Evolutionary conservation across 2,888 invertebrate species (phyloP), one percentile per base, ranked within the genome.

Genomic region (Adelognathus sp.): DNA sequence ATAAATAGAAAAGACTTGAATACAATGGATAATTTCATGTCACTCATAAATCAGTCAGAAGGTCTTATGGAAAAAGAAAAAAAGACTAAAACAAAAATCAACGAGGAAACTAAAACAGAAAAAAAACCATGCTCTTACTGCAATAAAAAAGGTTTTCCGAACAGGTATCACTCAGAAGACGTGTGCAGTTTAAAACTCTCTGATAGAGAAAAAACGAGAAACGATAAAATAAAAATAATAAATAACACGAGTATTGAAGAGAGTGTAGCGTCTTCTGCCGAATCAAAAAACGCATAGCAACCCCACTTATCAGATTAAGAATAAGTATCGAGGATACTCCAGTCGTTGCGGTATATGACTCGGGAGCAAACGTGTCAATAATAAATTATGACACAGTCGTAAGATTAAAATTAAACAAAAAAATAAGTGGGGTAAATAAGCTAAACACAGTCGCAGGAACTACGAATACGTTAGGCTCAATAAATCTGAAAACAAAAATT

Each of bases 201-300:
- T 46, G 7, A 69, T 9, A 24, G 46, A 44, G 58, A 52, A 63
- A 64, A 0, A 14, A 44, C 21, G 1, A 75, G 56, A 58, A 76
- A 66, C 52, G 67, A 67, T 0, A 74, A 4, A 69, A 76, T 70
- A 24, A 63, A 69, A 69, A 33, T 76, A 36, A 39, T n/a, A 29
- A 54, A 67, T 24, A 67, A 67, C 36, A 44, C 36, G 9, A 39
- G 56, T 41, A 44, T 67, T 54, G 27, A 56, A 16, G 56, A 67
- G 14, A 14, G 24, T 14, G 41, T 70, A 7, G 63, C 78, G 3
- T 29, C 14, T 21, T 44, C 79, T n/a, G 27, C 24, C 54, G 64
- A 79, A 41, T 54, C 78, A 79, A 81, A 76, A 79, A 76, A 79
- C 79, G 71, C 69, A 67, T 69, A 33, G 66, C 36, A 21, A 24